A percentile compares a stretch with the other conserved stretches of the same genome.
Evolutionary conservation across 2,113 vertebrate species (phyloP).

Genomic region (Tursiops truncatus): DNA sequence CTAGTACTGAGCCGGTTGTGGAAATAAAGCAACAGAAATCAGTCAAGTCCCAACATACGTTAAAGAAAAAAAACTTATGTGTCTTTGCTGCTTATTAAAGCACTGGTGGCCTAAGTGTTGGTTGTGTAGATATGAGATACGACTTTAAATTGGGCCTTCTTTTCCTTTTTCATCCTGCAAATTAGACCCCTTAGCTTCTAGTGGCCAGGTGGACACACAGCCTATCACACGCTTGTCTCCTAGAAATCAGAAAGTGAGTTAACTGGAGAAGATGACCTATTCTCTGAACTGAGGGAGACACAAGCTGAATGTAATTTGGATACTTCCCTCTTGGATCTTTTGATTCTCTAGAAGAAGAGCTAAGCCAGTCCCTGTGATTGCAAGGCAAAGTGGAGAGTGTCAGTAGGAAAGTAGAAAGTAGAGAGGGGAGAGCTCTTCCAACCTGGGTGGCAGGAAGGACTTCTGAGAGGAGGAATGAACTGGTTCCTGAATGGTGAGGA

Average conservation of each 20-base stretch:
- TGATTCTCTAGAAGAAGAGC: background rate
- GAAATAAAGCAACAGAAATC: constrained; percentile 17
- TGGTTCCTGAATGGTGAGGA: background rate
- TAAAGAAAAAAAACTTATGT: background rate
- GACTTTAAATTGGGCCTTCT: background rate
- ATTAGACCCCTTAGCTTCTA: background rate
- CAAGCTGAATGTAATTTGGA: background rate
- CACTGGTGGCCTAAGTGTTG: background rate
- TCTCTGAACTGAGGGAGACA: background rate
- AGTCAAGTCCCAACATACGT: background rate
- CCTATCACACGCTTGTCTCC: background rate
- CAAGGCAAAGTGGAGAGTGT: background rate
- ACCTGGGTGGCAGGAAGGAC: background rate
- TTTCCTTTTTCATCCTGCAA: background rate
- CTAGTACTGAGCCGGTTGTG: background rate
- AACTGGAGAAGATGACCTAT: background rate
- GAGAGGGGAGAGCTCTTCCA: background rate
- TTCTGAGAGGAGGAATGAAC: background rate
- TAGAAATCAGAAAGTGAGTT: background rate
- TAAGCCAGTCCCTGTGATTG: background rate
- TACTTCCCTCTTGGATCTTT: background rate
- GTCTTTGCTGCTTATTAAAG: constrained; percentile 2
- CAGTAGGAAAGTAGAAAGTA: background rate
- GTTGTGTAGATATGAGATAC: background rate
- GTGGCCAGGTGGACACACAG: background rate